These are phyloP conservation scores for Anguilla megastoma DNA, from an alignment of 2,797 vertebrate species.

Conservation along the genomic window DNA sequence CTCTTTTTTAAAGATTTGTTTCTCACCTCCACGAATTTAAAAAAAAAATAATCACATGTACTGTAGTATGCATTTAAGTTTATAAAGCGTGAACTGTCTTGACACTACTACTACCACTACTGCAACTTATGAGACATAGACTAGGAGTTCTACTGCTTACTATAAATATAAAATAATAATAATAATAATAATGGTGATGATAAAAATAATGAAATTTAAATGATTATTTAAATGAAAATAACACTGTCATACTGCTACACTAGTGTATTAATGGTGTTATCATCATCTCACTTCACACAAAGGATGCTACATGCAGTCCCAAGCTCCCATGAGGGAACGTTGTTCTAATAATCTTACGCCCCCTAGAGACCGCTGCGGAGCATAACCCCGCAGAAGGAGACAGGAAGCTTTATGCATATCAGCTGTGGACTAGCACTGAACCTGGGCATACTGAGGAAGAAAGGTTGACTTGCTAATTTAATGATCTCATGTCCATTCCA, in stretches of 20 bases:
- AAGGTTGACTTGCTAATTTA: neutral
- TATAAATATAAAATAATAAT: neutral
- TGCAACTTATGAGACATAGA: neutral
- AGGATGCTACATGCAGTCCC: neutral
- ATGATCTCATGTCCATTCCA: neutral
- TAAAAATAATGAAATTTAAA: neutral
- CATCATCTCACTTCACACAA: neutral
- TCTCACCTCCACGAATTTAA: neutral
- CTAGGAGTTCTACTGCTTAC: neutral
- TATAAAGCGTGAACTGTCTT: too few species aligned
- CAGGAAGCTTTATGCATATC: neutral
- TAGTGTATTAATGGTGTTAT: neutral
- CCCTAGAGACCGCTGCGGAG: conserved; percentile 3
- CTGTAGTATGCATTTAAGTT: too few species aligned
- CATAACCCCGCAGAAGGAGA: neutral
- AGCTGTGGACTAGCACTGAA: neutral
- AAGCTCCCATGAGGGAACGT: neutral
- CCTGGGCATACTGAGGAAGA: neutral
- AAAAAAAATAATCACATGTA: too few species aligned
- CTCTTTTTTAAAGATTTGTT: too few species aligned
- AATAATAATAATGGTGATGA: neutral
- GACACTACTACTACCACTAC: neutral
- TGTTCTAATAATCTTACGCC: conserved; percentile 9
- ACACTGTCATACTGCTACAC: too few species aligned
- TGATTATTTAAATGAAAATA: neutral